Conservation (phyloP, 2,888 invertebrate species). For the Glyphotaelius pellucidus region DNA sequence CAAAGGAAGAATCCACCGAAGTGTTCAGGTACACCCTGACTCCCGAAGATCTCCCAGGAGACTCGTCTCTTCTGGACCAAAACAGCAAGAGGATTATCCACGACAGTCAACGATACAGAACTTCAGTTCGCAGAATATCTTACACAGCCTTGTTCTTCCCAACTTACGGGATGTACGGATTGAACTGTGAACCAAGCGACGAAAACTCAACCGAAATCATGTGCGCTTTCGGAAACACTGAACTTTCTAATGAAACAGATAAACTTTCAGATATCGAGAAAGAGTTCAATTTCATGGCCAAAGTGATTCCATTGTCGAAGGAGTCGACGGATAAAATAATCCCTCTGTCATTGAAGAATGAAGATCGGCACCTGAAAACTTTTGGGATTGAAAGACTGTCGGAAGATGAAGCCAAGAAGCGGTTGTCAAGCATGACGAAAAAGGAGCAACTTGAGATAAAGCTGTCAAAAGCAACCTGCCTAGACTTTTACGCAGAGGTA, state of each 20-base stretch:
- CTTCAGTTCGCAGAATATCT: conserved; percentile 78
- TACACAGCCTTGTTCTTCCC: conserved; percentile 80
- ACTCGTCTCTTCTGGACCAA: conserved; percentile 68
- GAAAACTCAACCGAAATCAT: conserved; percentile 56
- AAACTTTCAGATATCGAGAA: not conserved
- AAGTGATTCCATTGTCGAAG: conserved; percentile 50
- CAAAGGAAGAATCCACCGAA: conserved; percentile 70
- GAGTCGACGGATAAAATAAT: conserved; percentile 42
- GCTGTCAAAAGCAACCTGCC: conserved; percentile 46
- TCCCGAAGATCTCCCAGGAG: conserved; percentile 66
- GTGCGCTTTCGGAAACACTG: conserved; percentile 61
- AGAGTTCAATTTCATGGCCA: conserved; percentile 37
- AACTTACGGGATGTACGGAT: conserved; percentile 76
- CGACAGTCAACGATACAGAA: conserved; percentile 79
- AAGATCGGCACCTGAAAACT: conserved; percentile 29
- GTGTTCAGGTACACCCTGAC: conserved; percentile 74
- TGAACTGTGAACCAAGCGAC: conserved; percentile 69
- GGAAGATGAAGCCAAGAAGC: conserved; percentile 21
- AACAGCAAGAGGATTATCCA: conserved; percentile 77
- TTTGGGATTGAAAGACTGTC: conserved; percentile 54
- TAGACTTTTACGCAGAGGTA: conserved; percentile 43
- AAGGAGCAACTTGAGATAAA: conserved; percentile 22
- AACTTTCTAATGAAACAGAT: conserved; percentile 22
- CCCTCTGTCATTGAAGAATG: conserved; percentile 45
- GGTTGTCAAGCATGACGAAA: conserved; percentile 39